Evolutionary conservation across 2,888 invertebrate genomes (phyloP).

Genomic region (Erebia ligea): DNA sequence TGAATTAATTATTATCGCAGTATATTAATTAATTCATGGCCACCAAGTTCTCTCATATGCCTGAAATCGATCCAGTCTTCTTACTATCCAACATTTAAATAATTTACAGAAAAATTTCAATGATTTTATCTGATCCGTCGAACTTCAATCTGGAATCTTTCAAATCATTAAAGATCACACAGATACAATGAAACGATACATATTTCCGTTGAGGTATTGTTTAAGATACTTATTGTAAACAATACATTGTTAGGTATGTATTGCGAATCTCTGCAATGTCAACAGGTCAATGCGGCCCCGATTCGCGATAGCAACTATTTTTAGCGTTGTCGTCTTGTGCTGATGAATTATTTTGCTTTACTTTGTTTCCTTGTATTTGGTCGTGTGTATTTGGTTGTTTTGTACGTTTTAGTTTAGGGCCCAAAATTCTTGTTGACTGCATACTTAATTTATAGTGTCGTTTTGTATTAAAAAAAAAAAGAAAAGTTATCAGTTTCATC

Average conservation of each 20-base stretch:
- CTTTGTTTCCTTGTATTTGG: conserved; percentile 16
- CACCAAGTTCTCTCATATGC: no score
- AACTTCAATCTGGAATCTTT: no score
- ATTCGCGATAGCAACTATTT: conserved; percentile 24
- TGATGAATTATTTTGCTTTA: conserved; percentile 22
- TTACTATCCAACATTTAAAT: no score
- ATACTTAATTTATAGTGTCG: background rate
- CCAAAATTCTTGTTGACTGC: background rate
- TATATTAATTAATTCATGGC: no score
- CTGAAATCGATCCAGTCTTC: no score
- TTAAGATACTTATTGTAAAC: background rate
- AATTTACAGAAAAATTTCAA: no score
- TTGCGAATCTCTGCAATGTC: conserved; percentile 23
- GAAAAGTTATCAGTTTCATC: background rate
- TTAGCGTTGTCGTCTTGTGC: conserved; percentile 13
- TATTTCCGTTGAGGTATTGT: no score
- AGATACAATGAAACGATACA: background rate
- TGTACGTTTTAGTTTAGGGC: background rate
- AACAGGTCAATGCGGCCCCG: conserved; percentile 28
- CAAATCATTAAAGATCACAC: background rate
- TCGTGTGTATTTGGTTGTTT: conserved; percentile 3
- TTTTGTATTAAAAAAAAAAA: background rate
- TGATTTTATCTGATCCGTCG: no score
- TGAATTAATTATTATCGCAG: no score
- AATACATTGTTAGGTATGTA: no score